Conservation (phyloP, 2,113 vertebrate species). For the Symphodus melops region DNA sequence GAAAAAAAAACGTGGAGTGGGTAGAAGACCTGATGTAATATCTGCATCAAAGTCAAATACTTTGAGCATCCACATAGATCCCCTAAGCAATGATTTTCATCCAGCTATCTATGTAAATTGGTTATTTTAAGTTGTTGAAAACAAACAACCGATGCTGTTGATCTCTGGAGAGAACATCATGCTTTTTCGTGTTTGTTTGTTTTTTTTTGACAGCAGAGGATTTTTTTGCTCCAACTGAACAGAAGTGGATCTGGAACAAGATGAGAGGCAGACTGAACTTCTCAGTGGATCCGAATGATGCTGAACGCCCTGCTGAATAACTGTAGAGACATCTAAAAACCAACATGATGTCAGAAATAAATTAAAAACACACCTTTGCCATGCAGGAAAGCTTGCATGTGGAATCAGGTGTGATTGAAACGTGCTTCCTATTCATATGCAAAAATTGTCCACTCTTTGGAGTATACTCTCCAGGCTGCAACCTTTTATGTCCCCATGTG, state of each 20-base stretch:
- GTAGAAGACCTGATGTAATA: background rate
- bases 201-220: constrained; percentile 43
- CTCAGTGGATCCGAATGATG: constrained; percentile 52
- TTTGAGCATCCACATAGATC: background rate
- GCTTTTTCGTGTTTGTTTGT: constrained; percentile 45
- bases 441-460: constrained; percentile 26
- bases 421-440: constrained; percentile 3
- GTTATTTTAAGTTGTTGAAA: constrained; percentile 36
- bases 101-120: constrained; percentile 1
- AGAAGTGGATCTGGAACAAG: constrained; percentile 48
- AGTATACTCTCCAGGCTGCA: constrained; percentile 7
- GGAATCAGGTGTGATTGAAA: constrained; percentile 16
- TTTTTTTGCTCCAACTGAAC: constrained; percentile 25
- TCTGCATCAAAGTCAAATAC: background rate
- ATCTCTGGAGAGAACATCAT: constrained; percentile 41
- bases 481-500: constrained; percentile 13
- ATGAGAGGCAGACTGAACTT: constrained; percentile 42
- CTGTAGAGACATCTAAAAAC: constrained; percentile 17
- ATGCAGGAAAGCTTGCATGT: background rate
- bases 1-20: background rate
- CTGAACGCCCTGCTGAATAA: constrained; percentile 11
- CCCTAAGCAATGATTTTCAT: background rate
- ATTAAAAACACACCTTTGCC: constrained; percentile 1
- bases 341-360: constrained; percentile 19
- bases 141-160: constrained; percentile 34